Evolutionary conservation across 2,888 invertebrate genomes (phyloP), one percentile per base, ranked within the genome.

Genomic region (Podotricha telesiphe): DNA sequence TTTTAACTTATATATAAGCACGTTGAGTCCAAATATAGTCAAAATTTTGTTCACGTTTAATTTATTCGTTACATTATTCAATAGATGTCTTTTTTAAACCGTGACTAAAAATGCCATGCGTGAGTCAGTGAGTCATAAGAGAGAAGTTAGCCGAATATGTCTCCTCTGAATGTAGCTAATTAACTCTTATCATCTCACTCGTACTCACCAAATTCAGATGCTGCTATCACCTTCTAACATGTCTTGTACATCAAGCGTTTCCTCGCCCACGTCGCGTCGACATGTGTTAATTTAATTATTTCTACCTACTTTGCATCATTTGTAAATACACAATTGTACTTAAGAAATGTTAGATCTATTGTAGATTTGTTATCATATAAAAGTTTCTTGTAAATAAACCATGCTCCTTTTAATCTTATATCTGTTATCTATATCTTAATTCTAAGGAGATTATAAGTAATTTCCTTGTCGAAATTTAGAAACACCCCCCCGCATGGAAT

Each of bases 201-300:
- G 74, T 76, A 77, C 86, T 73, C 76, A 73, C 71, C 62, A 73
- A 71, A 75, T 70, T 74, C 65, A 75, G 69, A 78, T 86, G 80
- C 80, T 75, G 80, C 80, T 81, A 77, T 89, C 85, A 80, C 84
- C 80, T 76, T 86, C 84, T 82, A 73, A 71, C 77, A 65, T 55
- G 37, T 68, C 53, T 70, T 66, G 59, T 80, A 79, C 79, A 75
- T 80, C 40, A 65, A 61, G 76, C 83, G 80, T 81, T 80, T 79
- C 73, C 79, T 82, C 82, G 84, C 82, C 82, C 82, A 82, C 81
- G 73, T 73, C 50, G 79, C 82, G 76, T 79, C 84, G 82, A 85
- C 86, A 85, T 86, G 83, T 87, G 88, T 86, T 89, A 88, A 89
- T 90, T 89, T 82, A 87, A 87, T 88, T 86, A 87, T 81, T 82